phyloP scores from a whole-genome alignment of 2,888 invertebrate species.

The Leucania comma region DNA sequence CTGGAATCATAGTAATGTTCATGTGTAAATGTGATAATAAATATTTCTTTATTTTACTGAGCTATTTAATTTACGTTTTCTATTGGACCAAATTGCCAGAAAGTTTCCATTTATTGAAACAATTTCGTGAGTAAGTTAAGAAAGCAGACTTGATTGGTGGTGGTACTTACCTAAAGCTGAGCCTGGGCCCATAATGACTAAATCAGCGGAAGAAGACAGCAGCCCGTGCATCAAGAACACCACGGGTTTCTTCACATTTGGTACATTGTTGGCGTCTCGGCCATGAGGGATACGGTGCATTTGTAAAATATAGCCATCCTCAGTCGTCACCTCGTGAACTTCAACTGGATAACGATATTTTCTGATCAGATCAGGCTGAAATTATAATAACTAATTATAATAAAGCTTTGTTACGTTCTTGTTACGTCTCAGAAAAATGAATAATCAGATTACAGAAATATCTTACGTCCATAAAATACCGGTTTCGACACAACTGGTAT shows the following conservation, averaged over 20 bases:
- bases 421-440: no score
- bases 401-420: no score
- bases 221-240: constrained; percentile 93
- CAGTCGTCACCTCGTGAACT: constrained; percentile 91
- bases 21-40: no score
- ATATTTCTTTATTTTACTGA: no score
- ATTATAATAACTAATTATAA: constrained; percentile 6
- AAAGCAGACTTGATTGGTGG: no score
- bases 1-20: constrained; percentile 67
- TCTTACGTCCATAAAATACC: no score
- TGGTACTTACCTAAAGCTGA: constrained; percentile 90
- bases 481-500: no score
- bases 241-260: constrained; percentile 87
- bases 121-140: not conserved
- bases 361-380: constrained; percentile 82
- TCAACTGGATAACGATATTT: constrained; percentile 93
- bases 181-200: constrained; percentile 93
- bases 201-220: constrained; percentile 93
- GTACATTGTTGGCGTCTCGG: constrained; percentile 81
- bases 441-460: no score
- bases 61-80: not conserved
- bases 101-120: not conserved
- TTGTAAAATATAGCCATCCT: constrained; percentile 95
- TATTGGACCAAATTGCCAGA: not conserved
- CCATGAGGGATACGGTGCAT: constrained; percentile 93